Percentiles rank a stretch among this genome's conserved stretches.
Evolutionary conservation across 2,797 vertebrate species (phyloP).

Genomic region (Poecilia gillii): DNA sequence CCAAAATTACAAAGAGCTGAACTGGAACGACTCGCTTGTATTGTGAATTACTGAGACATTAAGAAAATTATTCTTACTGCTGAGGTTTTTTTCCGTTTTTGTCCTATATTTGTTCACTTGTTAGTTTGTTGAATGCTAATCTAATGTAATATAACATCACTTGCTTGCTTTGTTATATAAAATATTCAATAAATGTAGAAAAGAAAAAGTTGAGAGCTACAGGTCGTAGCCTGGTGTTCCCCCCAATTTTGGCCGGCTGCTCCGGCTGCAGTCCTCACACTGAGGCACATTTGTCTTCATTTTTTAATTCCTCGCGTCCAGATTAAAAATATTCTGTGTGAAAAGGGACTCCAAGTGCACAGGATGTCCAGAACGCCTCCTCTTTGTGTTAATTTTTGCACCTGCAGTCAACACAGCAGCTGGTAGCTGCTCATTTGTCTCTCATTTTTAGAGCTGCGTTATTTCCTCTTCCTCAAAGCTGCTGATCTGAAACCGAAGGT

Average conservation of each 20-base stretch:
- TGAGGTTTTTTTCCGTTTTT: no score
- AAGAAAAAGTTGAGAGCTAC: neutral
- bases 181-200: no score
- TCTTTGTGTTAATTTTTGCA: slow-evolving; percentile 3
- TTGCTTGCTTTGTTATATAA: no score
- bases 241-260: neutral
- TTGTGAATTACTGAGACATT: no score
- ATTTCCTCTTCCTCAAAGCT: neutral
- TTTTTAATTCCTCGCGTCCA: neutral
- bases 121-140: no score
- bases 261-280: neutral
- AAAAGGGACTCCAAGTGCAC: neutral
- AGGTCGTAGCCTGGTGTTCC: neutral
- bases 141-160: no score
- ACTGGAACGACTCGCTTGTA: no score
- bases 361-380: slow-evolving; percentile 1
- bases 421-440: neutral
- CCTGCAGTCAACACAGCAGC: neutral
- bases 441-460: neutral
- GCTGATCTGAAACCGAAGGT: neutral
- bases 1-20: no score
- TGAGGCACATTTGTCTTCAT: neutral
- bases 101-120: no score
- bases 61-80: no score
- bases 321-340: neutral